These are phyloP conservation scores for Trachelus troglodyta DNA, from an alignment of 2,888 invertebrate species.

Conservation along the genomic window DNA sequence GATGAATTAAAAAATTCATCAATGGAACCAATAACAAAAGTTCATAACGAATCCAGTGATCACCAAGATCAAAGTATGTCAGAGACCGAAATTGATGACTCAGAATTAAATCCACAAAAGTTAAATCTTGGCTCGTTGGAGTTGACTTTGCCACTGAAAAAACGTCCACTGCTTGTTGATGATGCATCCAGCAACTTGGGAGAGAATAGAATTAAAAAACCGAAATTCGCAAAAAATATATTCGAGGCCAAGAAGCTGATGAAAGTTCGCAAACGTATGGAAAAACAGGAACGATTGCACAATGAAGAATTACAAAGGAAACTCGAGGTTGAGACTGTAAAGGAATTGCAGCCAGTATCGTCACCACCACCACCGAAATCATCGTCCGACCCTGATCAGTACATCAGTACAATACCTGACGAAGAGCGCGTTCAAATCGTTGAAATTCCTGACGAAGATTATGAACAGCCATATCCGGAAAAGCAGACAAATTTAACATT, in stretches of 20 bases:
- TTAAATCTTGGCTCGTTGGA: conserved; percentile 38
- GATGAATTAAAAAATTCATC: conserved; percentile 31
- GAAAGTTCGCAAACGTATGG: conserved; percentile 75
- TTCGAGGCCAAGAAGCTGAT: conserved; percentile 75
- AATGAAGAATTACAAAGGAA: conserved; percentile 62
- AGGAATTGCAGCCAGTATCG: not conserved
- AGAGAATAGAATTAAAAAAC: conserved; percentile 71
- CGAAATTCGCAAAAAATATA: conserved; percentile 77
- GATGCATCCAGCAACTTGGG: conserved; percentile 20
- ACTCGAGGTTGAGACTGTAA: conserved; percentile 19
- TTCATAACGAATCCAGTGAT: conserved; percentile 9
- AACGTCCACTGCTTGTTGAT: conserved; percentile 47
- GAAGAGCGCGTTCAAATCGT: conserved; percentile 63
- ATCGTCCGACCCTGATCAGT: conserved; percentile 13
- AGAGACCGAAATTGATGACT: conserved; percentile 11
- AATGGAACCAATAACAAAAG: conserved; percentile 5
- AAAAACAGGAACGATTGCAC: conserved; percentile 72
- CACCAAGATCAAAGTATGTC: conserved; percentile 7
- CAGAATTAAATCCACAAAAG: conserved; percentile 19
- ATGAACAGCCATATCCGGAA: conserved; percentile 59
- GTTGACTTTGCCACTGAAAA: conserved; percentile 55
- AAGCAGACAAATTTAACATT: conserved; percentile 48
- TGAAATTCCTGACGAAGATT: conserved; percentile 59
- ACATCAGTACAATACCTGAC: conserved; percentile 54
- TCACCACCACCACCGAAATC: conserved; percentile 9